Base-by-base conservation (phyloP, 1,140 invertebrate genomes). In the Micrasema minimum region DNA sequence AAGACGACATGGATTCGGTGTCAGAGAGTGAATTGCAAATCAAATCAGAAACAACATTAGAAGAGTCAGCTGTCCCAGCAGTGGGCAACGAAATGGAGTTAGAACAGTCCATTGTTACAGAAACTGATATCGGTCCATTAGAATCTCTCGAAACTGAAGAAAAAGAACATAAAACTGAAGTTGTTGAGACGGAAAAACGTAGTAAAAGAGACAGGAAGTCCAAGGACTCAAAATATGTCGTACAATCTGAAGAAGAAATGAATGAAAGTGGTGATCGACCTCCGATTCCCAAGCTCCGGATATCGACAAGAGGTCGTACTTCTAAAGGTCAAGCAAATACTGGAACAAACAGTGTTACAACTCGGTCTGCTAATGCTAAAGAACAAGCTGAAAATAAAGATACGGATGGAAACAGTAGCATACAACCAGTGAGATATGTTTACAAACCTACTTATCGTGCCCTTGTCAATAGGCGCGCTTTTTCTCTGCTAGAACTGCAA, bases 391-490 rank as follows among this genome's bases (percentile, higher is more conserved):
- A n/a, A 31, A 31, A 7, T 31, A 31, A 31, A 35, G 31, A 43
- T 51, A 20, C 22, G 1, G 67, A 69, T 51, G 41, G 6, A 35
- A 59, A 35, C 61, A 38, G 26, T 20, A 43, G 26, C 14, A 20
- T 35, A 14, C 51, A 57, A 10, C 41, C 41, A 10, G 18, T 50
- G 10, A 69, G 62, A 23, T 62, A 38, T 43, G 55, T 51, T 38
- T 45, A 50, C 12, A 72, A 75, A 66, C 61, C 65, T 4, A 5
- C 51, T 16, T 75, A 75, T 64, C 59, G 43, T 7, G 48, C 79
- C 4, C 77, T 79, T 43, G 80, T 82, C 67, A 90, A 90, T 77
- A 81, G 89, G 50, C 26, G n/a, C 76, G 89, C 16, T 90, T 90
- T 82, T 80, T 87, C 69, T 74, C 82, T 66, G 76, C 77, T 55